Evolutionary conservation across 2,113 vertebrate genomes (phyloP).

Genomic region (Chloropsis hardwickii): DNA sequence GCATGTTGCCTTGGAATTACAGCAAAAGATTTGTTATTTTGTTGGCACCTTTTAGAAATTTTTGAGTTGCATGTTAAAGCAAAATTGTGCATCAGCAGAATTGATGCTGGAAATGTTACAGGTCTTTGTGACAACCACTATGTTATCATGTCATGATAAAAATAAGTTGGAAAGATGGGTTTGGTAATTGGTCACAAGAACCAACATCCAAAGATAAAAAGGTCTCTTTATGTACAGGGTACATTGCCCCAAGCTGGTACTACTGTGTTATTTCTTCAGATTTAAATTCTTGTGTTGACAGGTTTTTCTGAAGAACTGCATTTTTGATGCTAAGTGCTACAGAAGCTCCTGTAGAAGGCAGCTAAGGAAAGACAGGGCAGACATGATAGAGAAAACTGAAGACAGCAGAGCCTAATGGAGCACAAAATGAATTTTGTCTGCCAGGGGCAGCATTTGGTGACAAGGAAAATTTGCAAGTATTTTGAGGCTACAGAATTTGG

Average conservation of each 20-base stretch:
- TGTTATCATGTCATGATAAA: neutral
- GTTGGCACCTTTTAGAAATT: neutral
- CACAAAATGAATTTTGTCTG: conserved; percentile 51
- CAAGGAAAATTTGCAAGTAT: conserved; percentile 19
- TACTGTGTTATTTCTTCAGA: conserved; percentile 33
- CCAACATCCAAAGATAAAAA: neutral
- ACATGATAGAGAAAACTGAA: neutral
- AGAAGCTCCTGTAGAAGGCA: neutral
- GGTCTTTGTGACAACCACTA: neutral
- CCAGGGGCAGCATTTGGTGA: conserved; percentile 21
- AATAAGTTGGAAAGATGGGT: conserved; percentile 16
- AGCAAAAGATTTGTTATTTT: neutral
- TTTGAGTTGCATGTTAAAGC: neutral
- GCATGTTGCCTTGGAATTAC: neutral
- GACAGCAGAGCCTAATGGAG: conserved; percentile 47
- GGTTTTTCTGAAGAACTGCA: conserved; percentile 29
- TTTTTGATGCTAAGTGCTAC: conserved; percentile 33
- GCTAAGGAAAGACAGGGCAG: neutral
- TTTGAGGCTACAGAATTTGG: neutral
- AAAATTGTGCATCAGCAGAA: conserved; percentile 13
- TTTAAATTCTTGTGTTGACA: conserved; percentile 41
- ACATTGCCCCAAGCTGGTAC: conserved; percentile 31
- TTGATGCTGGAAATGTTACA: neutral
- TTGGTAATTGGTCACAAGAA: conserved; percentile 31
- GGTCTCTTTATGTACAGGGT: neutral